A percentile compares a stretch with the other conserved stretches of the same genome.
phyloP scores from a whole-genome alignment of 2,113 vertebrate genomes.

The Crotalus helleri region DNA sequence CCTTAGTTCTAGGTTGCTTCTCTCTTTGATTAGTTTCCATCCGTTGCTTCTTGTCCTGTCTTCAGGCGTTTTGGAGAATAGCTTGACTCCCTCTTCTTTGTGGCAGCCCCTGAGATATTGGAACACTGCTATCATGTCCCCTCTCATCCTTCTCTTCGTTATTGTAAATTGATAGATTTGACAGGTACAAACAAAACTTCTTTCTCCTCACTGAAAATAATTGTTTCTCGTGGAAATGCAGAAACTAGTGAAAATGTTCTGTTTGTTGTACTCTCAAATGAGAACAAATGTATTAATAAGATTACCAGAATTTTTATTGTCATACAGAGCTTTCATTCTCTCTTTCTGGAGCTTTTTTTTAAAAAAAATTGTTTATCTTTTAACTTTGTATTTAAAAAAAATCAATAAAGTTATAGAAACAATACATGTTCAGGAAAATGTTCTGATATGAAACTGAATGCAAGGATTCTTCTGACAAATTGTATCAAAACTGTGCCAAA shows the following conservation, averaged over 20 bases:
- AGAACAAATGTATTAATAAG: not conserved
- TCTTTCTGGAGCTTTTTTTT: not conserved
- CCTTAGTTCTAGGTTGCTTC: too few relatives aligned
- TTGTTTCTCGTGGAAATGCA: not conserved
- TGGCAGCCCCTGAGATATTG: too few relatives aligned
- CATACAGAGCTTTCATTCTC: not conserved
- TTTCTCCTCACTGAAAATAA: not conserved
- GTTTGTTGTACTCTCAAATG: not conserved
- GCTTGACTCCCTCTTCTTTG: too few relatives aligned
- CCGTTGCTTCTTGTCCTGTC: too few relatives aligned
- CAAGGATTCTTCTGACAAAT: not conserved
- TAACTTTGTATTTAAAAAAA: not conserved
- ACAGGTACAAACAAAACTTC: not conserved
- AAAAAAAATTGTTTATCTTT: not conserved
- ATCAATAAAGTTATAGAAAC: not conserved
- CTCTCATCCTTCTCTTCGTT: too few relatives aligned
- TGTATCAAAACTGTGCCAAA: not conserved
- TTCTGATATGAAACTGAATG: not conserved
- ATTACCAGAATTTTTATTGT: not conserved
- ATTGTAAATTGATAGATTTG: conserved; percentile 4
- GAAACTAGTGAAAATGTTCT: not conserved
- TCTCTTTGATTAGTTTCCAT: too few relatives aligned
- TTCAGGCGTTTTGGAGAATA: too few relatives aligned
- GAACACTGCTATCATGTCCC: too few relatives aligned
- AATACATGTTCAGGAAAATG: not conserved